phyloP scores from a whole-genome alignment of 2,888 invertebrate species.

The Amphimallon solstitiale region DNA sequence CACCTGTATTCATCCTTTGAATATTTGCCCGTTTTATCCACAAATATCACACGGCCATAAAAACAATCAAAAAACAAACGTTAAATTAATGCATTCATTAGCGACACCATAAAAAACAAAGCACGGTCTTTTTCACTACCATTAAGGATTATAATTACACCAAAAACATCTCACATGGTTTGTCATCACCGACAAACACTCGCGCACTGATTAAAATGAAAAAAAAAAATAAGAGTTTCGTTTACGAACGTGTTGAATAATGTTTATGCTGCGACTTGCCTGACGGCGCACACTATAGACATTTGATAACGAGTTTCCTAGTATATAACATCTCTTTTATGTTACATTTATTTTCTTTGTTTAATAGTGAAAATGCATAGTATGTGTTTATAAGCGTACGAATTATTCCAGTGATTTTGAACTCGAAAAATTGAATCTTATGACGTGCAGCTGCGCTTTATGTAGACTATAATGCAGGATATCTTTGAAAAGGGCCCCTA shows the following conservation, averaged over 20 bases:
- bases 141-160: not conserved
- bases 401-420: not conserved
- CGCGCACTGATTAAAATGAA: constrained; percentile 12
- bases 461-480: too few relatives aligned
- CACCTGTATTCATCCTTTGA: too few relatives aligned
- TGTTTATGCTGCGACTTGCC: not conserved
- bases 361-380: not conserved
- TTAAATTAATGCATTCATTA: too few relatives aligned
- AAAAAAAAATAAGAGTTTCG: constrained; percentile 3
- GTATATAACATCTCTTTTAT: not conserved
- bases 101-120: too few relatives aligned
- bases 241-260: constrained; percentile 1
- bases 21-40: too few relatives aligned
- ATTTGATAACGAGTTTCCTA: constrained; percentile 11
- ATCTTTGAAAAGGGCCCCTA: too few relatives aligned
- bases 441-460: too few relatives aligned
- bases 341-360: constrained; percentile 2
- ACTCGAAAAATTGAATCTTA: not conserved
- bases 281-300: not conserved
- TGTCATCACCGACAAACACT: constrained; percentile 2
- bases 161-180: not conserved
- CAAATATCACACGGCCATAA: too few relatives aligned
- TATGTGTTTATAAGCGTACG: not conserved
- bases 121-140: not conserved
- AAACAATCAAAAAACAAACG: too few relatives aligned